Percentiles rank a stretch among this genome's conserved stretches.
Evolutionary conservation across 1,140 invertebrate species (phyloP).

Genomic region (Hypsibius dujardini): DNA sequence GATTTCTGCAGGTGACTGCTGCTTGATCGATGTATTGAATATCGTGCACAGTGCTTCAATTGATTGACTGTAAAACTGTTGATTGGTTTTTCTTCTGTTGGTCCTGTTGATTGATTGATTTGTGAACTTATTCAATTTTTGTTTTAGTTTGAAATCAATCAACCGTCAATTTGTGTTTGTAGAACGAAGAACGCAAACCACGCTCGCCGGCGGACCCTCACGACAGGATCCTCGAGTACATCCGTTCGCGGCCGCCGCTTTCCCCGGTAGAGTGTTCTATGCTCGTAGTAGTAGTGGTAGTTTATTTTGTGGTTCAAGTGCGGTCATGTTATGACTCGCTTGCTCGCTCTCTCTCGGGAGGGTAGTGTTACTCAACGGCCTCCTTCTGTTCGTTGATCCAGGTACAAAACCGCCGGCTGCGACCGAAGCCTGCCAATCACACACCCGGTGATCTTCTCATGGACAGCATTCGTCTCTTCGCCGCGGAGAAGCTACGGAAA

Average conservation of each 20-base stretch:
- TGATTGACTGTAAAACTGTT: no score
- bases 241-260: constrained; percentile 74
- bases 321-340: no score
- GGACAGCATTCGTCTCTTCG: constrained; percentile 5
- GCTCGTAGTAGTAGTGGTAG: no score
- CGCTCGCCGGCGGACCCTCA: constrained; percentile 80
- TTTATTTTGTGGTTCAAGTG: not conserved
- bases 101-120: no score
- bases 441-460: not conserved
- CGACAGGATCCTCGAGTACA: constrained; percentile 84
- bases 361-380: no score
- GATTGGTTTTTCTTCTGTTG: no score
- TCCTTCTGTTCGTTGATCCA: not conserved
- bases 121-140: no score
- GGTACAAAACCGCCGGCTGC: not conserved
- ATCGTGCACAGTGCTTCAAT: no score
- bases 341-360: no score
- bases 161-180: not conserved
- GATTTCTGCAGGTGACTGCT: no score
- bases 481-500: not conserved
- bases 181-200: constrained; percentile 36
- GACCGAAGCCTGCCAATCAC: not conserved
- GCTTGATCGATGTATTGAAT: no score
- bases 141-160: no score
- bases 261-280: constrained; percentile 50